A percentile compares a stretch with the other conserved stretches of the same genome.
Evolutionary conservation across 1,140 invertebrate genomes (phyloP).

Genomic region (Cydia strobilella): DNA sequence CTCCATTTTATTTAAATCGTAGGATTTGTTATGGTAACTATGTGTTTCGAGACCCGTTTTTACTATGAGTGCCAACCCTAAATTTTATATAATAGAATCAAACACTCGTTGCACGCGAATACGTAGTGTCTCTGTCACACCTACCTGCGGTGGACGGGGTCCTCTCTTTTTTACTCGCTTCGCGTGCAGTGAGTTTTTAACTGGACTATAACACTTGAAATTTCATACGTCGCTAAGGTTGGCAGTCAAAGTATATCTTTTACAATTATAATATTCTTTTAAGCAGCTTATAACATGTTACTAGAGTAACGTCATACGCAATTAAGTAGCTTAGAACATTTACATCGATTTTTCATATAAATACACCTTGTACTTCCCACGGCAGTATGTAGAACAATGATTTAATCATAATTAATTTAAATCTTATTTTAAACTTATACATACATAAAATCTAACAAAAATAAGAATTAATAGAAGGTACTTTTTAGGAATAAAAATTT

Average conservation of each 20-base stretch:
- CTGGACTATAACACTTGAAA: not conserved
- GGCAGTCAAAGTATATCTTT: constrained; percentile 44
- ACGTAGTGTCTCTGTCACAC: no score
- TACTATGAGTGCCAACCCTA: constrained; percentile 54
- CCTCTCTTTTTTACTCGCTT: no score
- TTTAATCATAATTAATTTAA: constrained; percentile 57
- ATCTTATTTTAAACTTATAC: constrained; percentile 52
- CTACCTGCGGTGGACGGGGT: no score
- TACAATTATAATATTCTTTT: constrained; percentile 51
- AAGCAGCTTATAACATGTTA: constrained; percentile 61
- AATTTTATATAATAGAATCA: not conserved
- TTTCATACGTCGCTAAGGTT: constrained; percentile 38
- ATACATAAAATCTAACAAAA: constrained; percentile 59
- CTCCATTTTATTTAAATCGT: constrained; percentile 43
- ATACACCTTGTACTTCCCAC: constrained; percentile 61
- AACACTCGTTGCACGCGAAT: no score
- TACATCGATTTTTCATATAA: constrained; percentile 47
- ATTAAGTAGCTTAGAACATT: constrained; percentile 60
- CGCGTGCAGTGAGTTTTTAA: not conserved
- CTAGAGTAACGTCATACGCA: constrained; percentile 40
- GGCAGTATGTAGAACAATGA: constrained; percentile 51
- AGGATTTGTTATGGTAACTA: constrained; percentile 74
- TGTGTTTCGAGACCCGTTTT: constrained; percentile 72
- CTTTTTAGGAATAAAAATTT: constrained; percentile 76
- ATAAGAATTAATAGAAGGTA: constrained; percentile 59